Evolutionary conservation across 1,140 invertebrate species (phyloP).

Genomic region (Cheumatopsyche charites): DNA sequence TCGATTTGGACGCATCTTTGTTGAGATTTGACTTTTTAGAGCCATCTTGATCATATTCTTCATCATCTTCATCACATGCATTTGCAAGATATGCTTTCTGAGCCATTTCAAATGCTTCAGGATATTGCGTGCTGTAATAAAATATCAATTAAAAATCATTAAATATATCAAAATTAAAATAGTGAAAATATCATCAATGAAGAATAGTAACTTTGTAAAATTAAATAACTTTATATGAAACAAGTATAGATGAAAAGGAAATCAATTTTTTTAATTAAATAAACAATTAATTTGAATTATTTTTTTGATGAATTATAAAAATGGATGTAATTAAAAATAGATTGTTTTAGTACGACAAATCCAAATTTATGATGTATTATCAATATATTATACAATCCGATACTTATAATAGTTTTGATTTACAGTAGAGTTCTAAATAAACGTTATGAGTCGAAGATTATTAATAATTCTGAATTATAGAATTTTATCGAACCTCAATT

Average conservation of each 20-base stretch:
- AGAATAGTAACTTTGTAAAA: too few relatives aligned
- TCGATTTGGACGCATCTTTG: slow-evolving; percentile 60
- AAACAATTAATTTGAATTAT: too few relatives aligned
- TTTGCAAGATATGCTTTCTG: slow-evolving; percentile 66
- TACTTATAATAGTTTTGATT: too few relatives aligned
- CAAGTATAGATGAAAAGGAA: background rate
- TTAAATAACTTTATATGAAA: too few relatives aligned
- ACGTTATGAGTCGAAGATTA: too few relatives aligned
- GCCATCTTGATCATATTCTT: slow-evolving; percentile 45
- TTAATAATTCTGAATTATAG: too few relatives aligned
- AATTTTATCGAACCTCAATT: slow-evolving; percentile 71
- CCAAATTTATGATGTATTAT: background rate
- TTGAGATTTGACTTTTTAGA: slow-evolving; percentile 47
- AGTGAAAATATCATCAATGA: too few relatives aligned
- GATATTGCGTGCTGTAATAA: slow-evolving; percentile 77
- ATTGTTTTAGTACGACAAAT: background rate
- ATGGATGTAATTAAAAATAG: background rate
- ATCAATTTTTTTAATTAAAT: too few relatives aligned
- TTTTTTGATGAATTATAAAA: too few relatives aligned
- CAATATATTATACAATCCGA: too few relatives aligned
- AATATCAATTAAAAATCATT: background rate
- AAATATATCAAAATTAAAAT: background rate
- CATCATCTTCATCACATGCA: slow-evolving; percentile 63
- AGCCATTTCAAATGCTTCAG: slow-evolving; percentile 78
- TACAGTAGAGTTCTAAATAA: too few relatives aligned